Evolutionary conservation across 1,140 invertebrate species (phyloP), one percentile per base, ranked within the genome.

Genomic region (Drosophila equinoxialis): DNA sequence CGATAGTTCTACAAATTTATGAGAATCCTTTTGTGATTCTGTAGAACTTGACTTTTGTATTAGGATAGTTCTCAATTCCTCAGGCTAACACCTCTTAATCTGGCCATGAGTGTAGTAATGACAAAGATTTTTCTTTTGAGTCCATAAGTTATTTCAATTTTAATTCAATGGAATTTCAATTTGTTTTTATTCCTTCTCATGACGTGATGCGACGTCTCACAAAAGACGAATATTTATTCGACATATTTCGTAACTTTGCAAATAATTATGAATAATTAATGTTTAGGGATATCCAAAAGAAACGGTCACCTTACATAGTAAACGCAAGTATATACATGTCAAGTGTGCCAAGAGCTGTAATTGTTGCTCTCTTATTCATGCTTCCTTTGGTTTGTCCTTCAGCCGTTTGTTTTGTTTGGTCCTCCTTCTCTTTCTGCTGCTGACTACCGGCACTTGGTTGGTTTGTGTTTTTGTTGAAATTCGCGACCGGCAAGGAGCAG

Each of bases 391-490:
- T 10, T 51, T 3, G 17, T 51, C 20, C 20, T 51, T 11, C 17
- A 23, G 10, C 45, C 20, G 17, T 20, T 51, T 51, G 45, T 23
- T 51, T 51, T 51, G 17, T 51, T 51, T 51, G 8, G 1, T 20
- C 10, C 45, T 11, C 10, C 8, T 11, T 11, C 45, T 51, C 17
- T 10, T 23, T 1, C 45, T 35, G 59, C 13, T 26, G 7, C 23
- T n/a, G 23, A n/a, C 14, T 17, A 55, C 75, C 48, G 65, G 33
- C 60, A 10, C 33, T 51, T 10, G 11, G 66, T 74, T 77, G 79
- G 80, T 84, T 87, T 89, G 84, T 90, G 87, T 87, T 90, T 90
- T 90, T 90, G 87, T 90, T 90, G 87, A 90, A 85, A 90, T 90
- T 90, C 77, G 68, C 89, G 65, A 81, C 83, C 83, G 87, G 79